phyloP scores from a whole-genome alignment of 2,113 vertebrate genomes.

The Sterna hirundo region DNA sequence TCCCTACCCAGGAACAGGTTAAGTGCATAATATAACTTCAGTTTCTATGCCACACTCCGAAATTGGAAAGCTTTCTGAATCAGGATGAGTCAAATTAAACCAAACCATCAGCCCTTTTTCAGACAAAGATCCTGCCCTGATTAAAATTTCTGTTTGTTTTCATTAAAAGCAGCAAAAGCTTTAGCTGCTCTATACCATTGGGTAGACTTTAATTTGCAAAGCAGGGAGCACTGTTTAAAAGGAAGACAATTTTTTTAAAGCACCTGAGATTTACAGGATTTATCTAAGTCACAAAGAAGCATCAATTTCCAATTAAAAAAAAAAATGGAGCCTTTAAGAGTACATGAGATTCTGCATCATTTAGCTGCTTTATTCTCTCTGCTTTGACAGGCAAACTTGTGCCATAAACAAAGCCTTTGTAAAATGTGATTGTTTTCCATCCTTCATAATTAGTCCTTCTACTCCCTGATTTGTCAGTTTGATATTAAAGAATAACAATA shows the following conservation, averaged over 20 bases:
- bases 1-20: background rate
- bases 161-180: background rate
- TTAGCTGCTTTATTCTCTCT: background rate
- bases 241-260: background rate
- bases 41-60: background rate
- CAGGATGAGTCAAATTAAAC: background rate
- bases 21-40: fast-evolving
- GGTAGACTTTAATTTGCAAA: background rate
- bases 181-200: background rate
- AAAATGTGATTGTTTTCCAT: constrained; percentile 5
- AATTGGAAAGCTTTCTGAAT: background rate
- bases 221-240: background rate
- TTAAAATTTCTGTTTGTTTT: background rate
- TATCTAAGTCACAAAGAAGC: background rate
- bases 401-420: background rate
- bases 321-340: background rate
- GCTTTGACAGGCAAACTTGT: background rate
- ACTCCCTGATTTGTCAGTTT: background rate
- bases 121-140: background rate
- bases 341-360: background rate
- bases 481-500: constrained; percentile 9
- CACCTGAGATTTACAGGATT: background rate
- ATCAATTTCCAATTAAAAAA: background rate
- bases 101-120: background rate
- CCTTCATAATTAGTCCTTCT: background rate